Evolutionary conservation across 2,888 invertebrate genomes (phyloP), one percentile per base, ranked within the genome.

Genomic region (Dasysyrphus tricinctus): DNA sequence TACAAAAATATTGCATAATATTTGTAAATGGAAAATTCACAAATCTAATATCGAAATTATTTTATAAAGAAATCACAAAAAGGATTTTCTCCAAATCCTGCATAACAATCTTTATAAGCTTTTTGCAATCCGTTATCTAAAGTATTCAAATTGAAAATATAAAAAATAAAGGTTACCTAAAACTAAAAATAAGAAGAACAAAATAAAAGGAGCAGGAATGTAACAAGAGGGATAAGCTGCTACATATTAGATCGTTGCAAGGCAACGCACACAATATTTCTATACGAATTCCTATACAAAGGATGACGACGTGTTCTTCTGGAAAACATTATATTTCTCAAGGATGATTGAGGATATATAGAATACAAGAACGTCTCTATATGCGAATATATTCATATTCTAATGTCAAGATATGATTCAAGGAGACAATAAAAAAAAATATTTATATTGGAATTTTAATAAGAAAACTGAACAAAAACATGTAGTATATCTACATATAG

Each of bases 401-500:
- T 70, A 79, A 86, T 79, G 63, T 75, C 82, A 78, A 72, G 78
- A 82, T 81, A 82, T 79, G 82, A 82, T 82, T 86, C 82, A 75
- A 51, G n/a, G 59, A 86, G 86, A 86, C 78, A 86, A 79, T 86
- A 81, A 75, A 78, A 85, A n/a, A 72, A 44, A 61, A n/a, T 81
- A 63, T 79, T 84, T 84, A 76, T 86, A 86, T 86, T 86, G 82
- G 72, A 86, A 86, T 86, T 82, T 86, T 82, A 86, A 86, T 86
- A 86, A 75, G 79, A 82, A 86, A 63, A 86, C 73, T 78, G 82
- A 65, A 79, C 63, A 74, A 73, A 77, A 77, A 61, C 63, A 70
- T 42, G 67, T n/a, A n/a, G n/a, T n/a, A n/a, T n/a, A n/a, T n/a
- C n/a, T n/a, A 44, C 6, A 8, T n/a, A n/a, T n/a, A 3, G 12